A percentile compares a stretch with the other conserved stretches of the same genome.
These are phyloP conservation scores for Beris chalybata DNA, from an alignment of 2,888 invertebrate genomes.

Conservation along the genomic window DNA sequence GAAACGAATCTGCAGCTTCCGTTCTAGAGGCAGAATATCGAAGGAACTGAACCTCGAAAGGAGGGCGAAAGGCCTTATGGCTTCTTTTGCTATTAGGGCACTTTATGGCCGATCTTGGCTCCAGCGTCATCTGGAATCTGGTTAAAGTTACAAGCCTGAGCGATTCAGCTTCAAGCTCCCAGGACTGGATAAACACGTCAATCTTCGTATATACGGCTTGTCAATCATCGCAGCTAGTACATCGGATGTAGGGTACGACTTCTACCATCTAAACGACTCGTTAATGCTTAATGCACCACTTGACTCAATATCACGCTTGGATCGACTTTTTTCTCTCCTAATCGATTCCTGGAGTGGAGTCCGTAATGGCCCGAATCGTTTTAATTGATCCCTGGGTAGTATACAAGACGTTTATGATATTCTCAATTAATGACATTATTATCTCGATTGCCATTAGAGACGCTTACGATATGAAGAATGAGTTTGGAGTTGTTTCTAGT, in stretches of 20 bases:
- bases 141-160: too few relatives aligned
- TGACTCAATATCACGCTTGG: slow-evolving; percentile 1
- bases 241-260: slow-evolving; percentile 17
- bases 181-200: slow-evolving; percentile 16
- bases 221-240: slow-evolving; percentile 19
- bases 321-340: background rate
- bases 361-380: slow-evolving; percentile 12
- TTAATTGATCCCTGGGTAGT: slow-evolving; percentile 27
- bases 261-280: background rate
- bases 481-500: too few relatives aligned
- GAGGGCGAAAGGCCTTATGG: slow-evolving; percentile 12
- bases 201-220: slow-evolving; percentile 13
- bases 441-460: background rate
- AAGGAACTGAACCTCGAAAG: background rate
- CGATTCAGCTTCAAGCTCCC: slow-evolving; percentile 3
- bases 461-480: too few relatives aligned
- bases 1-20: too few relatives aligned
- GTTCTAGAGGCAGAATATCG: too few relatives aligned
- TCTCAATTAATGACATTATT: slow-evolving; percentile 15
- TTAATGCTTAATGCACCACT: slow-evolving; percentile 23
- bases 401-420: slow-evolving; percentile 22
- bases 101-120: too few relatives aligned
- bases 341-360: slow-evolving; percentile 12
- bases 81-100: background rate
- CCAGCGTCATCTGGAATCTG: too few relatives aligned